Conservation (phyloP, 1,140 invertebrate genomes). For the Acarapis woodi region DNA sequence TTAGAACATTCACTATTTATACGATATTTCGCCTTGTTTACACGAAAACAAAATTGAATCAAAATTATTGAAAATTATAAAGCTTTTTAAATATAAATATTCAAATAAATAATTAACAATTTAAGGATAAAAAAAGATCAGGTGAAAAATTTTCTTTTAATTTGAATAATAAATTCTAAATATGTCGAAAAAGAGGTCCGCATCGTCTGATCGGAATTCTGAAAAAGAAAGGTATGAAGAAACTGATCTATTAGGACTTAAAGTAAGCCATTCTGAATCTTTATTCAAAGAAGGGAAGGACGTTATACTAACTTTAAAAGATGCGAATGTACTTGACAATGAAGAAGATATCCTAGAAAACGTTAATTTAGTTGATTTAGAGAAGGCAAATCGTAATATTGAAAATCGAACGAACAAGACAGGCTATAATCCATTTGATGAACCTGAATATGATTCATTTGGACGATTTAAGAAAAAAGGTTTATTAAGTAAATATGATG, state of each 20-base stretch:
- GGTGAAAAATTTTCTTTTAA: too few relatives aligned
- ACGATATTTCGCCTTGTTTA: too few relatives aligned
- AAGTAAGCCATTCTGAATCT: constrained; percentile 52
- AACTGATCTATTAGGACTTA: constrained; percentile 44
- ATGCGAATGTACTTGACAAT: constrained; percentile 63
- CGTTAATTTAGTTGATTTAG: constrained; percentile 79
- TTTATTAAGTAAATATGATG: constrained; percentile 74
- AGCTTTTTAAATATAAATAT: too few relatives aligned
- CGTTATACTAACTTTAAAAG: constrained; percentile 72
- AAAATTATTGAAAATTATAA: too few relatives aligned
- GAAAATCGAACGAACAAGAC: constrained; percentile 51
- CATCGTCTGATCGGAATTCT: too few relatives aligned
- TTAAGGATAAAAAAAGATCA: too few relatives aligned
- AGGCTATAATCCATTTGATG: constrained; percentile 52
- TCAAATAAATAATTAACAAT: too few relatives aligned
- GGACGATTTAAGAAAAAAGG: constrained; percentile 31
- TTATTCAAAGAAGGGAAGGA: constrained; percentile 49
- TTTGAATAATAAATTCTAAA: too few relatives aligned
- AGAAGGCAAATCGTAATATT: constrained; percentile 62
- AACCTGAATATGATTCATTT: constrained; percentile 49
- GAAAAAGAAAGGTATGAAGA: constrained; percentile 31
- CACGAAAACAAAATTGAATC: too few relatives aligned
- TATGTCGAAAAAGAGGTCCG: too few relatives aligned
- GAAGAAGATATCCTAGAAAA: constrained; percentile 68
- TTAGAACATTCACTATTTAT: too few relatives aligned